phyloP scores from a whole-genome alignment of 2,888 invertebrate species.

The Apodemia duryi region DNA sequence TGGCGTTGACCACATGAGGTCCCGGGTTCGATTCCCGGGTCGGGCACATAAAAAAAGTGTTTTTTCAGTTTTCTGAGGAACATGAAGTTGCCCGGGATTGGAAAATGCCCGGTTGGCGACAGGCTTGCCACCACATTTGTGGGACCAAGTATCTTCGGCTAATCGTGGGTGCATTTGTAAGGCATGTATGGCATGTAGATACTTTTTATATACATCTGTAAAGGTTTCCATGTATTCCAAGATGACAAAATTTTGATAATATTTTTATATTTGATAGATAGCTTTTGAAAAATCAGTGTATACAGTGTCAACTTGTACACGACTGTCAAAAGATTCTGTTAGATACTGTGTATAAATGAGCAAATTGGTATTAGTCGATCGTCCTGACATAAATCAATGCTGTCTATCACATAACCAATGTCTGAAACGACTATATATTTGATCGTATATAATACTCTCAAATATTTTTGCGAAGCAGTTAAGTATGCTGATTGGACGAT shows the following conservation, averaged over 20 bases:
- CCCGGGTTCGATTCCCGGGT: too few relatives aligned
- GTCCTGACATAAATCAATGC: constrained; percentile 13
- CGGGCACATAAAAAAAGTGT: too few relatives aligned
- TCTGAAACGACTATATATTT: constrained; percentile 14
- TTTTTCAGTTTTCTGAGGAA: too few relatives aligned
- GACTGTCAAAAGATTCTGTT: constrained; percentile 8
- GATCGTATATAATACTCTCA: constrained; percentile 9
- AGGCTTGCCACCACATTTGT: too few relatives aligned
- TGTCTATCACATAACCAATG: constrained; percentile 1
- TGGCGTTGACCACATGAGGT: not conserved
- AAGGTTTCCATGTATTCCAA: constrained; percentile 4
- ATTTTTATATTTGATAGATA: constrained; percentile 1
- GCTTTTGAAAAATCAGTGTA: constrained; percentile 18
- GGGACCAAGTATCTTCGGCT: too few relatives aligned
- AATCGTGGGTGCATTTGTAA: not conserved
- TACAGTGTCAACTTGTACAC: constrained; percentile 5
- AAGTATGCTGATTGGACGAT: constrained; percentile 21
- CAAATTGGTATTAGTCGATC: constrained; percentile 15
- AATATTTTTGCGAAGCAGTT: constrained; percentile 16
- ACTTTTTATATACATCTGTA: not conserved
- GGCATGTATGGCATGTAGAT: not conserved
- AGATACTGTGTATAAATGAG: constrained; percentile 15
- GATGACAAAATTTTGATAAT: not conserved
- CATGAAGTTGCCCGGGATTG: too few relatives aligned
- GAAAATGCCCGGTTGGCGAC: too few relatives aligned